Evolutionary conservation across 2,797 vertebrate species (phyloP).

Genomic region (Diplodus puntazzo): DNA sequence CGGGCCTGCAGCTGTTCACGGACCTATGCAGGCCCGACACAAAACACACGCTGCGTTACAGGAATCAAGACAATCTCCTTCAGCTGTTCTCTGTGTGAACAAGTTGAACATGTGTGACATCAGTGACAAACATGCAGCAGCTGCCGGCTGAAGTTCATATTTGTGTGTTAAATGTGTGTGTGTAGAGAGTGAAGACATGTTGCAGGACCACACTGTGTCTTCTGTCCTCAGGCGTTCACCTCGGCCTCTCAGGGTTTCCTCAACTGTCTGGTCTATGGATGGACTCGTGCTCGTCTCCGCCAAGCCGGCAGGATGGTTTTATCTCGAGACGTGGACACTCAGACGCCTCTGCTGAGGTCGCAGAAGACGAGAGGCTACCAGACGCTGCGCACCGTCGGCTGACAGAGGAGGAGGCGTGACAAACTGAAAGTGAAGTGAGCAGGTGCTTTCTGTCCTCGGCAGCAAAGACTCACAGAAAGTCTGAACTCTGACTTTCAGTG

Average conservation of each 20-base stretch:
- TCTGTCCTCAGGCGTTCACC: conserved; percentile 86
- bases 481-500: conserved; percentile 27
- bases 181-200: no score
- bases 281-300: conserved; percentile 85
- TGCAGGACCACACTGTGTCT: neutral
- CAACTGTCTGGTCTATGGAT: conserved; percentile 90
- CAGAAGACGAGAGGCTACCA: conserved; percentile 90
- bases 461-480: neutral
- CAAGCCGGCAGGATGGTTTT: conserved; percentile 68
- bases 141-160: no score
- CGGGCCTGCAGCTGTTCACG: no score
- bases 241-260: conserved; percentile 92
- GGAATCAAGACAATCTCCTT: no score
- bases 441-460: conserved; percentile 27
- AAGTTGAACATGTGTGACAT: no score
- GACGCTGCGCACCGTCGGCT: conserved; percentile 60
- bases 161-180: no score
- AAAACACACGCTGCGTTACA: no score
- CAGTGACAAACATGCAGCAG: no score
- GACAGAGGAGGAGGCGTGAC: neutral
- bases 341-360: conserved; percentile 91
- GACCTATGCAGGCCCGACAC: no score
- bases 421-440: neutral
- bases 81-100: no score
- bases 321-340: conserved; percentile 87